Evolutionary conservation across 2,888 invertebrate species (phyloP).

Genomic region (Cynaeus angustus): DNA sequence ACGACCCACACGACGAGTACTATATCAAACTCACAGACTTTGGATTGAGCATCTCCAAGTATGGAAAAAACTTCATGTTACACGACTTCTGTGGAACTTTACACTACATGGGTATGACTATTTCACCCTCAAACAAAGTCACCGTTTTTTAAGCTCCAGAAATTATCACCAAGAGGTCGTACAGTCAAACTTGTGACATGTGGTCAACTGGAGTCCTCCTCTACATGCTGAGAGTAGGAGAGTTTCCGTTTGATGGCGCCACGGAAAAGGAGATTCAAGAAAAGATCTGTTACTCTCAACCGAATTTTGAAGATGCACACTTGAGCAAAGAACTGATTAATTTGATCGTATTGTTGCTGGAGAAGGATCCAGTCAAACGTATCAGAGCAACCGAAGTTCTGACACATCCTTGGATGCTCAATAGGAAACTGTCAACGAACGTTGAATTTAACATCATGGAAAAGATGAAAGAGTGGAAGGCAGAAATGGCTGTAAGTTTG

Average conservation of each 20-base stretch:
- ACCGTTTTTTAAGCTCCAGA: constrained; percentile 72
- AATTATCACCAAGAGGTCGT: constrained; percentile 73
- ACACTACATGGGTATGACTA: constrained; percentile 74
- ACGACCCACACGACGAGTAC: constrained; percentile 70
- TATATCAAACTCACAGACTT: constrained; percentile 76
- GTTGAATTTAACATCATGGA: constrained; percentile 69
- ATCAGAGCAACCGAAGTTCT: constrained; percentile 73
- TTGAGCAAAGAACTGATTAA: constrained; percentile 67
- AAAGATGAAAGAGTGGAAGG: constrained; percentile 70
- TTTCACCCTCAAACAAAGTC: too few relatives aligned
- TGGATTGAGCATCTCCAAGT: constrained; percentile 73
- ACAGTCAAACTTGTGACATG: constrained; percentile 76
- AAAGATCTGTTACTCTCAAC: constrained; percentile 62
- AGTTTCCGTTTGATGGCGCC: constrained; percentile 67
- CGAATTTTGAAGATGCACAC: constrained; percentile 23
- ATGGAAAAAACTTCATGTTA: constrained; percentile 73
- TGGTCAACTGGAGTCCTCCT: constrained; percentile 77
- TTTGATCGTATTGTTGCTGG: constrained; percentile 71
- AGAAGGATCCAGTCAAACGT: constrained; percentile 73
- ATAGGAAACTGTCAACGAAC: constrained; percentile 55
- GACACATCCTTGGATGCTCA: constrained; percentile 71
- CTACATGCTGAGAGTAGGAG: constrained; percentile 71
- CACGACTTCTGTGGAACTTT: constrained; percentile 75
- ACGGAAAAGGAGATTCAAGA: constrained; percentile 63
- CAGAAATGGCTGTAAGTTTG: constrained; percentile 65